Base-by-base conservation (phyloP, 2,797 vertebrate genomes). In the Enteromius thamalakanensis region DNA sequence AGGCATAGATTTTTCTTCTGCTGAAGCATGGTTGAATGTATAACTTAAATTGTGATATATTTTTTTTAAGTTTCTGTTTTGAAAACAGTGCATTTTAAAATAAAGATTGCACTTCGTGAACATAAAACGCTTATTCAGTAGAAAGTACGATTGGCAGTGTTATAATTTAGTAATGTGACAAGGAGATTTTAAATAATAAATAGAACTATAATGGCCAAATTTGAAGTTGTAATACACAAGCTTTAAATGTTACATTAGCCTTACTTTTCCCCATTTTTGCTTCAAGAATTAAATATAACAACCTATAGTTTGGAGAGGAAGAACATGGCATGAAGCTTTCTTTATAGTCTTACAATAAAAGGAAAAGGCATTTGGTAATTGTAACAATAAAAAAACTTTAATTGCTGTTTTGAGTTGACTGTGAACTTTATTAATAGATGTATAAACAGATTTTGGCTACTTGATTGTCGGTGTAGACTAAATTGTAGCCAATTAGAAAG, bases 1-100 rank as follows among this genome's bases (percentile, higher is more conserved):
- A 40, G 32, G 64, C 77, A 79, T 32, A 37, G 15, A n/a, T 71
- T 21, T 60, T 42, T 23, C 85, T 84, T 86, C 80, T 74, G 42
- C 81, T 29, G 64, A 58, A 45, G 62, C 47, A 74, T 78, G 82
- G 21, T 75, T 67, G 37, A 76, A 78, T 83, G 76, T 81, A 67
- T 60, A 60, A 11, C 37, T 53, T 58, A 32, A 51, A 79, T 29
- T 62, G 45, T 65, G 77, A 55, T 64, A 7, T 62, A 0, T 40
- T 40, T 40, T 42, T 45, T 45, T 45, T 45, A 45, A 3, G 51
- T 51, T 55, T 69, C 21, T n/a, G 32, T 80, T 80, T 74, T 80
- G 14, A 67, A 45, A 68, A 10, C 19, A 37, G 71, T 80, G 62
- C 42, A 40, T 85, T 81, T 34, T 55, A 45, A 40, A 77, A 71